A percentile compares a stretch with the other conserved stretches of the same genome.
Conservation (phyloP, 2,113 vertebrate genomes). For the Sebastes fasciatus region DNA sequence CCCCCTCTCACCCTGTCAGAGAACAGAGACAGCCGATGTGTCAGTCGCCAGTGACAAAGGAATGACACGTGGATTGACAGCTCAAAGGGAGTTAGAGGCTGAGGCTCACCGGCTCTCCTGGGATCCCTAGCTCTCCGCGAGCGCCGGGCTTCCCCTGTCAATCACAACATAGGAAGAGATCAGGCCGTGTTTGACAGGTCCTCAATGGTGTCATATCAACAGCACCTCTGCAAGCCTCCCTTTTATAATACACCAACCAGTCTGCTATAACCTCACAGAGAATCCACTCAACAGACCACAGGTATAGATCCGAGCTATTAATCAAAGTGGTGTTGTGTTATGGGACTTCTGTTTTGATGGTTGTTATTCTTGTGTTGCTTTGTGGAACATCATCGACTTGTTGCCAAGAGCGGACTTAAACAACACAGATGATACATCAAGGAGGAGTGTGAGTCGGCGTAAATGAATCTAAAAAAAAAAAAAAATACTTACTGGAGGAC, state of each 20-base stretch:
- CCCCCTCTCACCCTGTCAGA: conserved; percentile 92
- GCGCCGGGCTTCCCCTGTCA: conserved; percentile 91
- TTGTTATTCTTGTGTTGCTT: conserved; percentile 25
- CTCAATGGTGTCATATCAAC: conserved; percentile 64
- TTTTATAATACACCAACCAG: conserved; percentile 48
- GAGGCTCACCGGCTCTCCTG: conserved; percentile 94
- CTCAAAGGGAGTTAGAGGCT: conserved; percentile 73
- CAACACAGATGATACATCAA: conserved; percentile 51
- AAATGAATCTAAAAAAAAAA: conserved; percentile 2
- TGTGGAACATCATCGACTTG: conserved; percentile 38
- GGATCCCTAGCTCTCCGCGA: conserved; percentile 89
- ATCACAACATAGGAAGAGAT: conserved; percentile 73
- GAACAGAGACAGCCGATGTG: conserved; percentile 65
- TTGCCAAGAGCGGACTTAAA: conserved; percentile 49
- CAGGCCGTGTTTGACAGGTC: conserved; percentile 64
- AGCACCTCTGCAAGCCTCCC: conserved; percentile 46
- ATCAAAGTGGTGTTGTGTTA: background rate
- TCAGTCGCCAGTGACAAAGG: conserved; percentile 70
- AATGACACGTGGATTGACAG: conserved; percentile 75
- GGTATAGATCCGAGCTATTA: conserved; percentile 11
- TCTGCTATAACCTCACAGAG: conserved; percentile 21
- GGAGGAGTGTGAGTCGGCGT: background rate
- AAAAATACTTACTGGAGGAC: conserved; percentile 83
- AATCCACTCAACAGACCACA: conserved; percentile 5
- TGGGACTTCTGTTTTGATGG: conserved; percentile 16